These are phyloP conservation scores for Ophiothrix spiculata DNA, from an alignment of 35 echinoderm and acorn worm genomes.

Conservation along the genomic window DNA sequence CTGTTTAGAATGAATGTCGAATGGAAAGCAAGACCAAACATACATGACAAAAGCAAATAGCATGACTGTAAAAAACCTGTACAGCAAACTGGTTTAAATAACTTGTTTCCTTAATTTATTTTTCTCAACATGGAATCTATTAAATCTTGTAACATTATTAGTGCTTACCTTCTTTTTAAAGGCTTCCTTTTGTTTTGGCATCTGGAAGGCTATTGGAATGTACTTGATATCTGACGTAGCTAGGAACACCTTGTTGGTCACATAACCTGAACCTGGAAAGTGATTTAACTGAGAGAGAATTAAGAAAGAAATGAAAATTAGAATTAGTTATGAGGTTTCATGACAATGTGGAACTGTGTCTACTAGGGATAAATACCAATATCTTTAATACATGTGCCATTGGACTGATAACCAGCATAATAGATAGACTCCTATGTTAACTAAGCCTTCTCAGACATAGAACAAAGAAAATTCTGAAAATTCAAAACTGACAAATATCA, in stretches of 20 bases:
- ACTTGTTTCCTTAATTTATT: not conserved
- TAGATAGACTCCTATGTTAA: too few species aligned
- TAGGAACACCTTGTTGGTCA: conserved; percentile 85
- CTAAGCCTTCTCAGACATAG: too few species aligned
- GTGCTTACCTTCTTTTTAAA: conserved; percentile 66
- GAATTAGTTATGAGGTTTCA: too few species aligned
- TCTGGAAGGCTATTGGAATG: conserved; percentile 81
- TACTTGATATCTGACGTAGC: conserved; percentile 85
- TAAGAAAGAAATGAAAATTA: too few species aligned
- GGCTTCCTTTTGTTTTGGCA: conserved; percentile 64
- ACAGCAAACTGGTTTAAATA: not conserved
- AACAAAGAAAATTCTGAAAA: too few species aligned
- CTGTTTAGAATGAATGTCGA: too few species aligned
- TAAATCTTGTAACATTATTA: not conserved
- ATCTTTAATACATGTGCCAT: too few species aligned
- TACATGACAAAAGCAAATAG: too few species aligned
- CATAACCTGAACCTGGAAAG: conserved; percentile 82
- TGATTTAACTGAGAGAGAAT: conserved; percentile 71
- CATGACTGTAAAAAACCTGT: not conserved
- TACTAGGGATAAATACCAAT: too few species aligned
- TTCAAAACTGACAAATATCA: too few species aligned
- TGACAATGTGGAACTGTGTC: too few species aligned
- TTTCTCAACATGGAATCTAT: not conserved
- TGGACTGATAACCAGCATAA: too few species aligned
- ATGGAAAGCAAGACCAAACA: not conserved